phyloP scores from a whole-genome alignment of 1,140 invertebrate species.

The Magallana gigas region DNA sequence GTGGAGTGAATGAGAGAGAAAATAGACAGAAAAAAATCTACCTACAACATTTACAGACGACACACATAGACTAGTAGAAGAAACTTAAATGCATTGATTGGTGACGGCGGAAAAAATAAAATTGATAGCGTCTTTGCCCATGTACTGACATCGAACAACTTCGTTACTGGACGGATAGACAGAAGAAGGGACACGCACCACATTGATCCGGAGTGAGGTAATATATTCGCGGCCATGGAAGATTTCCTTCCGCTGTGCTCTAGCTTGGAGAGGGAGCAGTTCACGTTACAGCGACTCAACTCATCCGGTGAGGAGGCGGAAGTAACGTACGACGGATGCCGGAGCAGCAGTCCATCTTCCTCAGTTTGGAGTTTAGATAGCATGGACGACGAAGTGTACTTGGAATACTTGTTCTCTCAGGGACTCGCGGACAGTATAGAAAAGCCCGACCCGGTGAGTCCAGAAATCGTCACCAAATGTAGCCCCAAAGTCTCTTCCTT shows the following conservation, averaged over 20 bases:
- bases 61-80: conserved; percentile 2
- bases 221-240: conserved; percentile 61
- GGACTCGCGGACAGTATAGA: conserved; percentile 71
- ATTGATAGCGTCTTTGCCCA: neutral
- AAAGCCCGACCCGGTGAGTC: conserved; percentile 59
- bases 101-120: neutral
- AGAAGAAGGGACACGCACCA: neutral
- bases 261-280: conserved; percentile 74
- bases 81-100: neutral
- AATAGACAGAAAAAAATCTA: neutral
- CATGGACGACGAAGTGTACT: conserved; percentile 71
- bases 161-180: neutral
- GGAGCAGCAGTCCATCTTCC: conserved; percentile 58
- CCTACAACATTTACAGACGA: conserved; percentile 26
- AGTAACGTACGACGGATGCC: conserved; percentile 58
- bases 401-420: conserved; percentile 76
- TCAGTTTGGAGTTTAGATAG: conserved; percentile 69
- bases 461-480: conserved; percentile 55
- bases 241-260: conserved; percentile 72
- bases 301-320: conserved; percentile 74
- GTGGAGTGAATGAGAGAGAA: neutral
- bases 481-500: conserved; percentile 62
- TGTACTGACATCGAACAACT: neutral
- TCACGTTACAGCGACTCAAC: conserved; percentile 75
- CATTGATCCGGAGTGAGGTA: conserved; percentile 11